phyloP scores from a whole-genome alignment of 1,140 invertebrate species.

The Drosophila sp. region DNA sequence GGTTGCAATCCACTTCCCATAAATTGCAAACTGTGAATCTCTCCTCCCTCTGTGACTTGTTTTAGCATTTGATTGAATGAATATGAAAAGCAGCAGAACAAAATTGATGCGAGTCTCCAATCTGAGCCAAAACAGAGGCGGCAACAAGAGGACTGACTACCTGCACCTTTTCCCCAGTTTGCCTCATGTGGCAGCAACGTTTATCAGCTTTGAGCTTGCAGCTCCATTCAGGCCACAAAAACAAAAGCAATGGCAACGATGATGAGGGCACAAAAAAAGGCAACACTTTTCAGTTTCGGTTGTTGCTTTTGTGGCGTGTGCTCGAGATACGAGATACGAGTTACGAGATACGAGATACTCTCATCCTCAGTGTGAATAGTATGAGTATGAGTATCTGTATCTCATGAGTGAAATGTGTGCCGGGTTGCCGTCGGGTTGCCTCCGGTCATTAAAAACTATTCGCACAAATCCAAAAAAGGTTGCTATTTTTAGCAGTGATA shows the following conservation, averaged over 20 bases:
- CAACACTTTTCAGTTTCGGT: slow-evolving; percentile 36
- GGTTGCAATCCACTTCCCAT: slow-evolving; percentile 12
- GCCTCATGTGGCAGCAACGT: slow-evolving; percentile 43
- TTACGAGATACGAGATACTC: slow-evolving; percentile 17
- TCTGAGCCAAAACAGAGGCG: slow-evolving; percentile 9
- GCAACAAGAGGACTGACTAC: slow-evolving; percentile 16
- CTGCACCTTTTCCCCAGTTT: slow-evolving; percentile 15
- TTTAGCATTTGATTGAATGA: slow-evolving; percentile 70
- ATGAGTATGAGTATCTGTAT: not conserved
- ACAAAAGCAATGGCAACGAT: slow-evolving; percentile 2
- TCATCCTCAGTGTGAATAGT: slow-evolving; percentile 14
- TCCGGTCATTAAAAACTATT: slow-evolving; percentile 57
- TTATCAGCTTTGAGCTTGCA: slow-evolving; percentile 41
- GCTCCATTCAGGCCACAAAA: slow-evolving; percentile 17
- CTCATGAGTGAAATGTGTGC: slow-evolving; percentile 42
- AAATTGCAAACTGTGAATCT: slow-evolving; percentile 22
- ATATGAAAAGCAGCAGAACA: slow-evolving; percentile 60
- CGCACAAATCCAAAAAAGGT: slow-evolving; percentile 59
- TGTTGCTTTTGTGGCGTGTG: slow-evolving; percentile 36
- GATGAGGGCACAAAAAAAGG: not conserved
- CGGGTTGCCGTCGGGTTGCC: slow-evolving; percentile 35
- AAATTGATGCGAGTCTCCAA: slow-evolving; percentile 39
- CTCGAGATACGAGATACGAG: slow-evolving; percentile 41
- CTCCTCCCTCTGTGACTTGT: slow-evolving; percentile 26
- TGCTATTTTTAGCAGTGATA: slow-evolving; percentile 80